These are phyloP conservation scores for Pseudolaguvia tuberculata DNA, from an alignment of 2,113 vertebrate genomes.

Conservation along the genomic window DNA sequence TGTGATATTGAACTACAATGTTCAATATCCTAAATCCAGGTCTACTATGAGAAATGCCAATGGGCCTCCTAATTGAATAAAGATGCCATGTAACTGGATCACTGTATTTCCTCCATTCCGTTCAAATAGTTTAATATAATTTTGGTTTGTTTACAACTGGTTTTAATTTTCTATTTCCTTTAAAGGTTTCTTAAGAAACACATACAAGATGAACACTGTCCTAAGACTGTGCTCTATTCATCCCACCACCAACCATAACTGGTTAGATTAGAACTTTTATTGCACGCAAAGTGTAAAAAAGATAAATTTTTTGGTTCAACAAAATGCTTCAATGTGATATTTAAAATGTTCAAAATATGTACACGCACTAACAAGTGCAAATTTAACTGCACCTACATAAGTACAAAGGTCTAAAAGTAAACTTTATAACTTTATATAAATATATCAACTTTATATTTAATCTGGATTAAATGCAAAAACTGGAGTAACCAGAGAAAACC, in stretches of 20 bases:
- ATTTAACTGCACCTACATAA: no score
- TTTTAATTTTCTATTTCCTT: conserved; percentile 61
- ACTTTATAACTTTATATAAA: no score
- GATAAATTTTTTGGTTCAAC: no score
- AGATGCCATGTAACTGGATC: conserved; percentile 68
- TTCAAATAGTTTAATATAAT: conserved; percentile 64
- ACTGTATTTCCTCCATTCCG: conserved; percentile 64
- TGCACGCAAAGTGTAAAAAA: no score
- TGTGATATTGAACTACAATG: conserved; percentile 23
- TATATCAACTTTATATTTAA: neutral
- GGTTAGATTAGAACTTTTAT: no score
- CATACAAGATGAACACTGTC: conserved; percentile 14
- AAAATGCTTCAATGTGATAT: neutral
- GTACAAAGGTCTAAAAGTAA: no score
- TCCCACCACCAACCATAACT: neutral
- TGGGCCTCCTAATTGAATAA: conserved; percentile 68
- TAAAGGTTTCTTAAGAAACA: conserved; percentile 56
- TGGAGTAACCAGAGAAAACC: no score
- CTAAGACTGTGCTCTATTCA: neutral
- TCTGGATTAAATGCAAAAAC: no score
- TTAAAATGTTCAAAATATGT: neutral
- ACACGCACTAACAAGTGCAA: neutral
- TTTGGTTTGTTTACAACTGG: conserved; percentile 67
- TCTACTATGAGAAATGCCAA: conserved; percentile 48
- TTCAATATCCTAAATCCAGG: conserved; percentile 5